phyloP scores from a whole-genome alignment of 2,888 invertebrate genomes.

The Halocaridina rubra region DNA sequence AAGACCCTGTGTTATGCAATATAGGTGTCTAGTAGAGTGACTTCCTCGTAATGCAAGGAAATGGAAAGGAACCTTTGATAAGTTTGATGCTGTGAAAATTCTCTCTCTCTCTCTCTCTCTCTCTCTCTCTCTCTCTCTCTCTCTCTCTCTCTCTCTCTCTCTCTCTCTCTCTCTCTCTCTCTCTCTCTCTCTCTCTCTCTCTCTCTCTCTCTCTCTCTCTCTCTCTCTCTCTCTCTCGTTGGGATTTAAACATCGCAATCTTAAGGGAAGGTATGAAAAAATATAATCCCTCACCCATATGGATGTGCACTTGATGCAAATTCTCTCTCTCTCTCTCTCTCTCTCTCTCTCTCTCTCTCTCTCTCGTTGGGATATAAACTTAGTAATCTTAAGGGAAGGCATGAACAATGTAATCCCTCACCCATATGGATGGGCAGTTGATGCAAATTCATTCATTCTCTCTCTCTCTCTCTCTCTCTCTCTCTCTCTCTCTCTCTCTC shows the following conservation, averaged over 20 bases:
- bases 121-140: background rate
- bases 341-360: too few species aligned
- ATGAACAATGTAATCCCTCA: too few species aligned
- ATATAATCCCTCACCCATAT: too few species aligned
- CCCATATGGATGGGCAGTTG: too few species aligned
- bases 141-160: background rate
- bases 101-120: background rate
- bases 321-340: too few species aligned
- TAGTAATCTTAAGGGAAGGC: too few species aligned
- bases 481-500: background rate
- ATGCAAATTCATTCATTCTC: background rate
- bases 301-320: too few species aligned
- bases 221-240: background rate
- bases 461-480: background rate
- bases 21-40: background rate
- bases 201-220: background rate
- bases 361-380: too few species aligned
- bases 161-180: background rate
- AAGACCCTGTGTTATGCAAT: background rate
- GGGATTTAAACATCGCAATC: too few species aligned
- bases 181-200: background rate
- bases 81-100: background rate
- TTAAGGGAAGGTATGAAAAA: too few species aligned
- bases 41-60: background rate
- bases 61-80: too few species aligned